These are phyloP conservation scores for Helicoverpa zea DNA, from an alignment of 1,140 invertebrate species.

Conservation along the genomic window DNA sequence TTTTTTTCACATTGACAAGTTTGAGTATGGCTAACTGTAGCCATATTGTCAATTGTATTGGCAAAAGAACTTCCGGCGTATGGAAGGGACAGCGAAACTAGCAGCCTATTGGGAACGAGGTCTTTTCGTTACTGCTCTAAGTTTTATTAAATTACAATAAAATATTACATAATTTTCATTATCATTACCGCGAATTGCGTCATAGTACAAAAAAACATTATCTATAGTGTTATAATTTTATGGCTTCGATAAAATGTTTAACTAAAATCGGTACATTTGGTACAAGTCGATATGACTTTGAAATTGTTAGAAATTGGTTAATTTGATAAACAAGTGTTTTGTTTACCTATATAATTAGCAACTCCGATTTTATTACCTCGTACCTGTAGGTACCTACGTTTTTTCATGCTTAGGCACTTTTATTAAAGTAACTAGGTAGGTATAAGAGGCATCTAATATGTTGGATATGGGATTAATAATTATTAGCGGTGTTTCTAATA, in stretches of 20 bases:
- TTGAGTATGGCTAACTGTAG: not conserved
- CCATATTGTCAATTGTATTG: slow-evolving; percentile 15
- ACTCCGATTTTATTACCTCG: no score
- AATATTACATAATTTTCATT: slow-evolving; percentile 10
- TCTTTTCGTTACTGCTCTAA: slow-evolving; percentile 14
- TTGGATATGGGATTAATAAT: slow-evolving; percentile 77
- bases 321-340: not conserved
- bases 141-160: not conserved
- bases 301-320: not conserved
- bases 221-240: slow-evolving; percentile 26
- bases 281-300: slow-evolving; percentile 5
- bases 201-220: slow-evolving; percentile 26
- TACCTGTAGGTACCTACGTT: no score
- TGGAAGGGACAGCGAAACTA: slow-evolving; percentile 21
- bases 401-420: no score
- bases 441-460: slow-evolving; percentile 64
- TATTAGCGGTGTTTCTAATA: slow-evolving; percentile 82
- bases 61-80: slow-evolving; percentile 29
- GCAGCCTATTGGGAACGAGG: slow-evolving; percentile 21
- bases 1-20: not conserved
- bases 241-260: slow-evolving; percentile 21
- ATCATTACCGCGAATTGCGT: slow-evolving; percentile 8
- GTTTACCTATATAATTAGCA: not conserved
- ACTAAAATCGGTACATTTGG: not conserved
- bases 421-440: slow-evolving; percentile 50